Percentiles rank a stretch among this genome's conserved stretches.
Conservation (phyloP, 2,888 invertebrate genomes). For the Dryocosmus kuriphilus region DNA sequence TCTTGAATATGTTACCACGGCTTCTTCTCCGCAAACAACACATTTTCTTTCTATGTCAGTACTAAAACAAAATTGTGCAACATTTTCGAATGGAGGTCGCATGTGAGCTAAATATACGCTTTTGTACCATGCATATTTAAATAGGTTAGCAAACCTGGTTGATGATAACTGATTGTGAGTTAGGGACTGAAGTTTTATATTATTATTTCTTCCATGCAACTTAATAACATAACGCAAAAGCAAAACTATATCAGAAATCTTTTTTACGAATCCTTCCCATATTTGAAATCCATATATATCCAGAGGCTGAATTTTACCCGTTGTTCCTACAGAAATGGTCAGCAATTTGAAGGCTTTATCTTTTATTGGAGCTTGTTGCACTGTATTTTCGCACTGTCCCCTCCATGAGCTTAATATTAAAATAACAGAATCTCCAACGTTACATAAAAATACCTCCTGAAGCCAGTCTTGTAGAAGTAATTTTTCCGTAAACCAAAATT, state of each 20-base stretch:
- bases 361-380: not conserved
- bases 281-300: conserved; percentile 47
- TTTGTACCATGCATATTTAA: too few relatives aligned
- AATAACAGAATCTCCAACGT: not conserved
- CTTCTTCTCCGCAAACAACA: too few relatives aligned
- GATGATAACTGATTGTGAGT: conserved; percentile 50
- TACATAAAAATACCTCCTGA: too few relatives aligned
- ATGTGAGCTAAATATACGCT: too few relatives aligned
- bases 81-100: too few relatives aligned
- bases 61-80: too few relatives aligned
- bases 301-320: conserved; percentile 46
- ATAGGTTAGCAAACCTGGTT: conserved; percentile 45
- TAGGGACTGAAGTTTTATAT: conserved; percentile 47
- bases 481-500: too few relatives aligned
- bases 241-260: conserved; percentile 47
- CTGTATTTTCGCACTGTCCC: conserved; percentile 7
- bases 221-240: conserved; percentile 47
- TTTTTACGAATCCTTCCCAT: conserved; percentile 50
- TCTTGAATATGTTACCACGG: too few relatives aligned
- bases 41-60: too few relatives aligned
- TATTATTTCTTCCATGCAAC: conserved; percentile 52
- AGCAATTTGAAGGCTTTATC: conserved; percentile 7
- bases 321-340: conserved; percentile 41
- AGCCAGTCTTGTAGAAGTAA: not conserved
- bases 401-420: too few relatives aligned